Evolutionary conservation across 2,888 invertebrate genomes (phyloP).

Genomic region (Diaperis boleti): DNA sequence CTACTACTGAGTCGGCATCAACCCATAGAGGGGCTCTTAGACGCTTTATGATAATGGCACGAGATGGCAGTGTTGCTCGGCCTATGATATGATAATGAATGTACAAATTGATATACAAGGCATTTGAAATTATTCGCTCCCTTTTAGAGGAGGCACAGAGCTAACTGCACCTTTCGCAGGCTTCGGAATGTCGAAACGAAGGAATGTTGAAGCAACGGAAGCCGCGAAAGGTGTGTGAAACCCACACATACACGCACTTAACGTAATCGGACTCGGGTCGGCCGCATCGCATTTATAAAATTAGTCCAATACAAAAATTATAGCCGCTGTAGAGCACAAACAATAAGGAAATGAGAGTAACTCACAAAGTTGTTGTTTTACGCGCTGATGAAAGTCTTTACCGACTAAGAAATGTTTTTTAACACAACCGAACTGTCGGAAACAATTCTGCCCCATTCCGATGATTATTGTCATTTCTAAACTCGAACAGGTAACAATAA

Average conservation of each 20-base stretch:
- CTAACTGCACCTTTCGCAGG: constrained; percentile 27
- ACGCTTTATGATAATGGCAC: constrained; percentile 60
- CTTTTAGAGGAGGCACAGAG: constrained; percentile 50
- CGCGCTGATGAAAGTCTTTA: constrained; percentile 19
- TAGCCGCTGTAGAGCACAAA: constrained; percentile 53
- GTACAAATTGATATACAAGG: constrained; percentile 65
- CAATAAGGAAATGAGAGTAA: constrained; percentile 7
- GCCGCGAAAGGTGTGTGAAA: constrained; percentile 32
- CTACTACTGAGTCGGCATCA: no score
- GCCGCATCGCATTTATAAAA: constrained; percentile 52
- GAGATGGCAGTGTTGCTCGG: constrained; percentile 65
- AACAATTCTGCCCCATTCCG: constrained; percentile 63
- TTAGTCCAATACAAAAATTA: constrained; percentile 54
- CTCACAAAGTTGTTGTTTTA: constrained; percentile 20
- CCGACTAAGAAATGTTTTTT: constrained; percentile 18
- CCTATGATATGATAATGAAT: constrained; percentile 65
- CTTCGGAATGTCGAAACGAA: constrained; percentile 33
- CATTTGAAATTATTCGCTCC: constrained; percentile 57
- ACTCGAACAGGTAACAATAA: constrained; percentile 56
- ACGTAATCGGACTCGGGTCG: constrained; percentile 43
- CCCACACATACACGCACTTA: constrained; percentile 49
- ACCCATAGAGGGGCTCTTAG: constrained; percentile 45
- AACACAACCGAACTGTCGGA: constrained; percentile 49
- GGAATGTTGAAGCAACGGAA: constrained; percentile 23
- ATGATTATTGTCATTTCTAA: constrained; percentile 63